Base-by-base conservation (phyloP, 2,888 invertebrate species). In the Venusia cambrica region DNA sequence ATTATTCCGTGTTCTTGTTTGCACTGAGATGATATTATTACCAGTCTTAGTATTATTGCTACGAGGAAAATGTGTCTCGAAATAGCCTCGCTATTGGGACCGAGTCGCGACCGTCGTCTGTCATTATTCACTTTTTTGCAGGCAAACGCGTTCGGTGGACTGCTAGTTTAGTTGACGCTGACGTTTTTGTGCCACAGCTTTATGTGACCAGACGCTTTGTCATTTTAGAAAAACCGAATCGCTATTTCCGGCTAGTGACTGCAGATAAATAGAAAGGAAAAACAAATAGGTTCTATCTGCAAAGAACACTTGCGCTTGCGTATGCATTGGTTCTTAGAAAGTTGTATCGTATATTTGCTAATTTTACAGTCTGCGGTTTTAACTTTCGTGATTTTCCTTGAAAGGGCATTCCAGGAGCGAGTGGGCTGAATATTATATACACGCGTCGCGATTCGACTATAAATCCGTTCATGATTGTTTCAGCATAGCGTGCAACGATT, bases 1-100 rank as follows among this genome's bases (percentile, higher is more conserved):
- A 62, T 62, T 54, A 48, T 43, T 41, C 34, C 22, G 38, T 55
- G 48, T 58, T 56, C 51, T 47, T 62, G 51, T 62, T 60, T 60
- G 62, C 54, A 53, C 46, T 45, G 38, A 38, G 47, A 18, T 38
- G 62, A 71, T 72, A 71, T 74, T 73, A 73, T 71, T 70, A 64
- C 56, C 50, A 44, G 50, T 39, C 48, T 65, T 59, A 58, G 62
- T 71, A 65, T 64, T 70, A 64, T 73, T 67, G 61, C 66, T 68
- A 75, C 56, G 74, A 80, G 80, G 79, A 81, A 78, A 79, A 80
- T 62, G 65, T 64, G 63, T 70, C 74, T 78, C 64, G 65, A 79
- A 80, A 79, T 80, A 79, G 77, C 73, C n/a, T 50, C 66, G 59
- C 67, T 75, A 71, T 76, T 73, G 69, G 67, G 65, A 59, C 64